Conservation (phyloP, 2,888 invertebrate genomes). For the Cataglyphis rosenhaueri region DNA sequence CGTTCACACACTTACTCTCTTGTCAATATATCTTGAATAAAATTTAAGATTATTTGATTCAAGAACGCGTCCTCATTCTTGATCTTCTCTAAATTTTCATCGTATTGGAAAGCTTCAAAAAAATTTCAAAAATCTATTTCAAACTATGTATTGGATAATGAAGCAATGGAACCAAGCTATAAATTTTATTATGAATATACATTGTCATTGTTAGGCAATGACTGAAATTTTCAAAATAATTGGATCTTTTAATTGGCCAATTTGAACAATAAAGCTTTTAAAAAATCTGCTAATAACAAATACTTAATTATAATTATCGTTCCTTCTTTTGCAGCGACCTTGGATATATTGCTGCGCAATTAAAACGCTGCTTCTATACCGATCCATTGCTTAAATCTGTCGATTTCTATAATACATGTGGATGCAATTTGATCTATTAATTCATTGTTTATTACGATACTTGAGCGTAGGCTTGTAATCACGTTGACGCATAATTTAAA, state of each 20-base stretch:
- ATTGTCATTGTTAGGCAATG: constrained; percentile 1
- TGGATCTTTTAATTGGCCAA: too few species aligned
- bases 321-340: background rate
- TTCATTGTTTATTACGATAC: too few species aligned
- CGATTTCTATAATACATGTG: background rate
- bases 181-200: background rate
- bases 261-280: too few species aligned
- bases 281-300: background rate
- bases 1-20: background rate
- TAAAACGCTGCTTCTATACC: background rate
- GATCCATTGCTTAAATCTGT: background rate
- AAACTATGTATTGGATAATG: background rate
- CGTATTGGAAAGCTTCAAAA: background rate
- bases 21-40: background rate
- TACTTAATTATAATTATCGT: constrained; percentile 3
- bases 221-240: too few species aligned
- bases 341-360: background rate
- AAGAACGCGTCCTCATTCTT: background rate
- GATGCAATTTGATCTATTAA: too few species aligned
- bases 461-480: background rate
- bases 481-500: too few species aligned
- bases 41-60: background rate
- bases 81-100: background rate
- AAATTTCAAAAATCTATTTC: background rate
- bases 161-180: background rate